phyloP scores from a whole-genome alignment of 1,140 invertebrate species.

The Cotesia vestalis region DNA sequence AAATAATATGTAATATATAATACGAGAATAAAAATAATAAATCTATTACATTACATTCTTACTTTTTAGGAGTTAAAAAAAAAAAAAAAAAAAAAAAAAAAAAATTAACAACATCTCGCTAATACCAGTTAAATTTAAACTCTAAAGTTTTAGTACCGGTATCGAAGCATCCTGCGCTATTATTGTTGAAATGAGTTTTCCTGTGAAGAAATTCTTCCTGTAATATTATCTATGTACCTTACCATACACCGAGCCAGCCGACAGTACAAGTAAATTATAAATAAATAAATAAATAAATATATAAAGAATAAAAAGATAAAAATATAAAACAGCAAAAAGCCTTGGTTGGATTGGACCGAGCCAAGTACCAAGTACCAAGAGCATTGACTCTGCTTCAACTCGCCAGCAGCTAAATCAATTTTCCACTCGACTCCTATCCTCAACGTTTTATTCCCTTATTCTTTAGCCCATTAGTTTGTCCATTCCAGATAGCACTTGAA shows the following conservation, averaged over 20 bases:
- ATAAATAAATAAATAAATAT: constrained; percentile 1
- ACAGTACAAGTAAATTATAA: too few relatives aligned
- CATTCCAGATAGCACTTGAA: background rate
- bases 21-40: too few relatives aligned
- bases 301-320: background rate
- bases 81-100: background rate
- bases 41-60: too few relatives aligned
- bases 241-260: too few relatives aligned
- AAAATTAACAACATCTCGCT: background rate
- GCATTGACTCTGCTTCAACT: constrained; percentile 30
- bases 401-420: constrained; percentile 34
- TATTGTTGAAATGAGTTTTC: constrained; percentile 25
- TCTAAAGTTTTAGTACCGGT: background rate
- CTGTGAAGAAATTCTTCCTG: constrained; percentile 5
- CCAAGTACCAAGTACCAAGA: background rate
- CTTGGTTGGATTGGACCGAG: constrained; percentile 9
- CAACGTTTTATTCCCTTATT: constrained; percentile 13
- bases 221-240: too few relatives aligned
- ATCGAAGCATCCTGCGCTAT: background rate
- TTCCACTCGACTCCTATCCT: constrained; percentile 22
- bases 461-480: background rate
- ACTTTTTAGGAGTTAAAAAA: too few relatives aligned
- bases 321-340: background rate
- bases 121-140: background rate
- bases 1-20: too few relatives aligned